These are phyloP conservation scores for Ennomos fuscantarius DNA, from an alignment of 2,888 invertebrate genomes.

Conservation along the genomic window DNA sequence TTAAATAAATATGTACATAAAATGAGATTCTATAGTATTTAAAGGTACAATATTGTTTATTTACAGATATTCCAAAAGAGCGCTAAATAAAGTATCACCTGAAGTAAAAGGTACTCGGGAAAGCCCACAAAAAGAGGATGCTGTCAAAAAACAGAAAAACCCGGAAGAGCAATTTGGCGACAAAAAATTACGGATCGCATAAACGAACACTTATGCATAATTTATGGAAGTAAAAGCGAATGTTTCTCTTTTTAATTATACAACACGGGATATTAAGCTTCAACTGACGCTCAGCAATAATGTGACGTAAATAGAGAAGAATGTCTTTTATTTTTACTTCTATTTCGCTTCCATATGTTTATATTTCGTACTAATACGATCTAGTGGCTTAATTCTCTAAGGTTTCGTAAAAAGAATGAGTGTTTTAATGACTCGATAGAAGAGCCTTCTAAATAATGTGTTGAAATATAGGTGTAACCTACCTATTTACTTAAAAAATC, in stretches of 20 bases:
- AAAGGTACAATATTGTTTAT: constrained; percentile 20
- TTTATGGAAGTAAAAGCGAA: constrained; percentile 82
- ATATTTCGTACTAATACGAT: too few relatives aligned
- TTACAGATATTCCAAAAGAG: constrained; percentile 19
- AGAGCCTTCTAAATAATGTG: too few relatives aligned
- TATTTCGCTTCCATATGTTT: constrained; percentile 32
- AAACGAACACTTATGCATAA: constrained; percentile 81
- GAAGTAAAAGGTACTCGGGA: constrained; percentile 37
- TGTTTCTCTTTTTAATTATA: constrained; percentile 84
- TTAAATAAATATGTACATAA: neutral
- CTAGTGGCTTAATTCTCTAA: neutral
- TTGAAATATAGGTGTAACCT: too few relatives aligned
- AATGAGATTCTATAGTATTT: neutral
- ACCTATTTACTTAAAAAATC: too few relatives aligned
- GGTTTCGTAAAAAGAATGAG: neutral
- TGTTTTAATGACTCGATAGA: too few relatives aligned
- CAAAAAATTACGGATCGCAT: constrained; percentile 79
- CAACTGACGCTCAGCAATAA: constrained; percentile 68
- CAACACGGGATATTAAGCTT: constrained; percentile 79
- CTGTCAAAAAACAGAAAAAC: constrained; percentile 58
- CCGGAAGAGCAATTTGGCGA: constrained; percentile 69
- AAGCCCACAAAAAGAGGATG: constrained; percentile 46
- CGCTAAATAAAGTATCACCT: constrained; percentile 41
- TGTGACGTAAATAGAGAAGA: too few relatives aligned
- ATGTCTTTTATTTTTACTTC: too few relatives aligned